These are phyloP conservation scores for Mizuhopecten yessoensis DNA, from an alignment of 1,140 invertebrate species.

Conservation along the genomic window DNA sequence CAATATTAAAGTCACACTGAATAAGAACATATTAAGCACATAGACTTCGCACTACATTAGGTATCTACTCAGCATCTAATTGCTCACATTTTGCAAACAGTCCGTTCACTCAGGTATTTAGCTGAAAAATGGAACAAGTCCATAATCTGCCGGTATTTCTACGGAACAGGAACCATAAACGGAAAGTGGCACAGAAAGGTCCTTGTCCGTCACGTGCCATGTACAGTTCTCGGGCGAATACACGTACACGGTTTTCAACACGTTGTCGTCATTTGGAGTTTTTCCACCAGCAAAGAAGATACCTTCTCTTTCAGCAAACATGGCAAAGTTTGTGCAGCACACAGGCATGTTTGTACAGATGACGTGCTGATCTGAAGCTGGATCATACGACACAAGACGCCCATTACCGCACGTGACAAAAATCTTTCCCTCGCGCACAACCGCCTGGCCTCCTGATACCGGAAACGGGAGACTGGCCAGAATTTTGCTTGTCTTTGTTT, in stretches of 20 bases:
- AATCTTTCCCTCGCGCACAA: not conserved
- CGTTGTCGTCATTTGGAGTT: not conserved
- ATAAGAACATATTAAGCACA: too few species aligned
- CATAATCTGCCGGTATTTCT: not conserved
- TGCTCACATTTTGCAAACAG: not conserved
- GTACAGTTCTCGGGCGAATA: constrained; percentile 30
- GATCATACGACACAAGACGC: not conserved
- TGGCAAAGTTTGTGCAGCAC: constrained; percentile 13
- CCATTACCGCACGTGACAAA: not conserved
- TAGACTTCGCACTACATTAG: too few species aligned
- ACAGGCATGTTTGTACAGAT: not conserved
- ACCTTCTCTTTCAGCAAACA: not conserved
- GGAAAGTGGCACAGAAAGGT: not conserved
- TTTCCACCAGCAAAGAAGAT: not conserved
- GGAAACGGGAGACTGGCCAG: not conserved
- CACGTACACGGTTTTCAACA: not conserved
- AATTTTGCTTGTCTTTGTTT: not conserved
- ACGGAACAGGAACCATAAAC: not conserved
- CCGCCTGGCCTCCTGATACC: not conserved
- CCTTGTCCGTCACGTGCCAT: not conserved
- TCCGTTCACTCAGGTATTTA: not conserved
- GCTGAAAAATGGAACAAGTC: constrained; percentile 33
- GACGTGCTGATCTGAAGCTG: not conserved
- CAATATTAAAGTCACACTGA: not conserved
- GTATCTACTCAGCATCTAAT: too few species aligned